phyloP scores from a whole-genome alignment of 2,113 vertebrate species.

The Tinamus guttatus region DNA sequence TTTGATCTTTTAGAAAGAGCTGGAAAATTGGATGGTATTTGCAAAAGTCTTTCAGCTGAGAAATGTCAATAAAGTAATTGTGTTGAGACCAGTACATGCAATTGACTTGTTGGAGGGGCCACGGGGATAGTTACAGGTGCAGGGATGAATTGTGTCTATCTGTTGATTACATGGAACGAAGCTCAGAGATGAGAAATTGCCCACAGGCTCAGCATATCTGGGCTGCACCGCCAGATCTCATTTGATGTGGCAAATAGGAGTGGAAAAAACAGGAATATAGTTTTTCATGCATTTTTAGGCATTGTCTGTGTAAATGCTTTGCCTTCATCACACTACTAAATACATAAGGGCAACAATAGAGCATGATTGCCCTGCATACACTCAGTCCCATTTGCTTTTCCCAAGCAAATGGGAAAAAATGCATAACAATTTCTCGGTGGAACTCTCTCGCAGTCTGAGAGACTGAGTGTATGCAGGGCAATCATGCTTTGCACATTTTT shows the following conservation, averaged over 20 bases:
- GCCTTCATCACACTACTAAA: neutral
- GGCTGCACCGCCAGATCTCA: neutral
- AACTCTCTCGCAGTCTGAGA: neutral
- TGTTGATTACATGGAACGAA: slow-evolving; percentile 67
- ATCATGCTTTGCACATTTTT: neutral
- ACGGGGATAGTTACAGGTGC: slow-evolving; percentile 59
- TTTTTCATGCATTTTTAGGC: neutral
- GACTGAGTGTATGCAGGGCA: too few species aligned
- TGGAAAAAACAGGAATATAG: neutral
- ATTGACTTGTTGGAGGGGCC: slow-evolving; percentile 74
- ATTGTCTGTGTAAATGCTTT: neutral
- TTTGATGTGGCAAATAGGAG: neutral
- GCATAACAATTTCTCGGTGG: neutral
- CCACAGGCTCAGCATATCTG: neutral
- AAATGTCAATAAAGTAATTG: slow-evolving; percentile 83
- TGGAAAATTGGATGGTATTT: slow-evolving; percentile 84
- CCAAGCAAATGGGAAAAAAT: neutral
- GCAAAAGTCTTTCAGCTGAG: slow-evolving; percentile 77
- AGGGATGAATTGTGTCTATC: slow-evolving; percentile 65
- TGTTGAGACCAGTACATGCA: slow-evolving; percentile 75
- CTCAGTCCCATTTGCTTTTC: too few species aligned
- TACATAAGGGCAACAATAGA: neutral
- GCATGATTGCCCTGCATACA: neutral
- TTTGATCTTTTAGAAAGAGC: slow-evolving; percentile 81
- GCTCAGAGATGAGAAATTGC: slow-evolving; percentile 43